Percentiles rank a stretch among this genome's conserved stretches.
These are phyloP conservation scores for Myathropa florea DNA, from an alignment of 2,888 invertebrate genomes.

Conservation along the genomic window DNA sequence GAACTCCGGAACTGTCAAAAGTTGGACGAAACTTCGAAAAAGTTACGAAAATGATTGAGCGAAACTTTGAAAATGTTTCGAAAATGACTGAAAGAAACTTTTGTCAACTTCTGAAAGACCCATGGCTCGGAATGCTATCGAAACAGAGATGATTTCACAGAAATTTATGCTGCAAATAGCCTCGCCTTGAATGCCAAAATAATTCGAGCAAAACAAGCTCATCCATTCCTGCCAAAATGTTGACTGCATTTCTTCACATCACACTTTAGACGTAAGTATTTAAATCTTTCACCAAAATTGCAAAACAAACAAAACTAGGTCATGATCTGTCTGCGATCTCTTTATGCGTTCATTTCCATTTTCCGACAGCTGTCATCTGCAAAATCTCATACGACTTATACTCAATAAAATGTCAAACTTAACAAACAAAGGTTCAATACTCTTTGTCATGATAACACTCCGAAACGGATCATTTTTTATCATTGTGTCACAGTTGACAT, in stretches of 20 bases:
- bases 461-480: not conserved
- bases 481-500: not conserved
- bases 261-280: not conserved
- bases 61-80: too few relatives aligned
- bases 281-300: not conserved
- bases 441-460: constrained; percentile 1
- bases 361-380: not conserved
- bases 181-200: not conserved
- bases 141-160: too few relatives aligned
- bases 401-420: not conserved
- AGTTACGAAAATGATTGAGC: too few relatives aligned
- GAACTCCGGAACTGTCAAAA: too few relatives aligned
- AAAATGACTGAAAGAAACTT: too few relatives aligned
- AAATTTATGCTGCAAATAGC: not conserved
- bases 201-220: not conserved
- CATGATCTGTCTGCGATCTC: not conserved
- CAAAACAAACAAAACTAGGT: not conserved
- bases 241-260: not conserved
- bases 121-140: too few relatives aligned
- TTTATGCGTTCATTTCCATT: not conserved
- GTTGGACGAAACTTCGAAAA: too few relatives aligned
- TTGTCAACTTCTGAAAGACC: too few relatives aligned
- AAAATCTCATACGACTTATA: not conserved
- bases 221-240: not conserved
- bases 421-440: not conserved